These are phyloP conservation scores for Leptoteleia sp. DNA, from an alignment of 1,140 invertebrate species.

Conservation along the genomic window DNA sequence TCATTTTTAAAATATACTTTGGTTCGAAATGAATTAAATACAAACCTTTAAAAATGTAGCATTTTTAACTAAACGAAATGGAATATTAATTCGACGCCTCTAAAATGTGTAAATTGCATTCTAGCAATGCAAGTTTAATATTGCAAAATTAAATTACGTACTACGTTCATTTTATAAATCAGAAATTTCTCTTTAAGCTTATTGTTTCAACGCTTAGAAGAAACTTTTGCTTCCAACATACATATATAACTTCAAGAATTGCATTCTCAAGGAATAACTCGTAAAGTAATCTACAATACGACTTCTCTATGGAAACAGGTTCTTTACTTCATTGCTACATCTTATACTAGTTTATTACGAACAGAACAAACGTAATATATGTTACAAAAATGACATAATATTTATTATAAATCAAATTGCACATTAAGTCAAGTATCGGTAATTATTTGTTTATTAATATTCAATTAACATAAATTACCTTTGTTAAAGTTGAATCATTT, in stretches of 20 bases:
- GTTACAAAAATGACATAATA: too few species aligned
- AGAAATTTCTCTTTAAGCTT: slow-evolving; percentile 7
- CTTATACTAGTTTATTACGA: not conserved
- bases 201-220: slow-evolving; percentile 13
- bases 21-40: too few species aligned
- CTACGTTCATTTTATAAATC: slow-evolving; percentile 7
- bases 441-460: too few species aligned
- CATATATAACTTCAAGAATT: slow-evolving; percentile 18
- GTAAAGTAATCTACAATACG: slow-evolving; percentile 29
- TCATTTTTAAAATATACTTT: too few species aligned
- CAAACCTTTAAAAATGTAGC: too few species aligned
- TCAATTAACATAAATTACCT: too few species aligned
- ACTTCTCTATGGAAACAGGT: slow-evolving; percentile 35
- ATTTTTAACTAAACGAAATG: too few species aligned
- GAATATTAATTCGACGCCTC: not conserved
- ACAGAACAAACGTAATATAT: not conserved
- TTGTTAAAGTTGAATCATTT: too few species aligned
- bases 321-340: slow-evolving; percentile 13
- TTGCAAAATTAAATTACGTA: slow-evolving; percentile 15
- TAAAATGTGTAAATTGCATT: slow-evolving; percentile 17
- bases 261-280: slow-evolving; percentile 28
- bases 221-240: slow-evolving; percentile 14
- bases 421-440: too few species aligned
- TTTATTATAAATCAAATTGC: too few species aligned
- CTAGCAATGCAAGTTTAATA: slow-evolving; percentile 8